Conservation (phyloP, 2,888 invertebrate species). For the Fabriciana adippe region DNA sequence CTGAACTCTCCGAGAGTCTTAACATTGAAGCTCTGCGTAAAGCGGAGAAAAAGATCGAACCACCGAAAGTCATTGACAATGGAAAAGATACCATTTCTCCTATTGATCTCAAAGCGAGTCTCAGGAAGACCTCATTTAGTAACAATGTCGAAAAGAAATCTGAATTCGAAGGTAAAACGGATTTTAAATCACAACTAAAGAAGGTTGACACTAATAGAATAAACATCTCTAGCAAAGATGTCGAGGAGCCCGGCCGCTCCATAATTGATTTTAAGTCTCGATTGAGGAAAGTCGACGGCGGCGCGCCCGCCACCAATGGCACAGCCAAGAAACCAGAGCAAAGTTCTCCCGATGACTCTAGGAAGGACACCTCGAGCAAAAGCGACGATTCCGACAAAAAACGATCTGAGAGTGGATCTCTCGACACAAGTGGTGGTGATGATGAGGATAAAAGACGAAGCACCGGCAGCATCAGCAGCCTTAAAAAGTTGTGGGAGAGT, state of each 20-base stretch:
- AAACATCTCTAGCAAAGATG: slow-evolving; percentile 72
- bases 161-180: slow-evolving; percentile 63
- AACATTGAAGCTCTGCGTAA: slow-evolving; percentile 83
- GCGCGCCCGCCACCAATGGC: slow-evolving; percentile 60
- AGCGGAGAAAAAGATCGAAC: slow-evolving; percentile 50
- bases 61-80: slow-evolving; percentile 46
- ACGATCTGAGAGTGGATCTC: slow-evolving; percentile 60
- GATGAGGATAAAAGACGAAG: slow-evolving; percentile 93
- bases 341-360: slow-evolving; percentile 62
- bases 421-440: slow-evolving; percentile 77
- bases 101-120: slow-evolving; percentile 76
- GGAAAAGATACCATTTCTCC: slow-evolving; percentile 60
- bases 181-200: slow-evolving; percentile 87
- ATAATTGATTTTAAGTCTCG: slow-evolving; percentile 93
- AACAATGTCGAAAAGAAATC: slow-evolving; percentile 51
- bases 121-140: slow-evolving; percentile 68
- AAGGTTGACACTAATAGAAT: slow-evolving; percentile 88
- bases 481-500: slow-evolving; percentile 96
- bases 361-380: slow-evolving; percentile 57
- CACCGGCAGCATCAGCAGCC: slow-evolving; percentile 95
- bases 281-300: slow-evolving; percentile 89
- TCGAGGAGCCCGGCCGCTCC: slow-evolving; percentile 78
- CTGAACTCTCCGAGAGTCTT: slow-evolving; percentile 92
- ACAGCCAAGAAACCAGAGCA: slow-evolving; percentile 55
- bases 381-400: slow-evolving; percentile 75